These are phyloP conservation scores for Galemys pyrenaicus DNA, from an alignment of 2,113 vertebrate species.

Conservation along the genomic window DNA sequence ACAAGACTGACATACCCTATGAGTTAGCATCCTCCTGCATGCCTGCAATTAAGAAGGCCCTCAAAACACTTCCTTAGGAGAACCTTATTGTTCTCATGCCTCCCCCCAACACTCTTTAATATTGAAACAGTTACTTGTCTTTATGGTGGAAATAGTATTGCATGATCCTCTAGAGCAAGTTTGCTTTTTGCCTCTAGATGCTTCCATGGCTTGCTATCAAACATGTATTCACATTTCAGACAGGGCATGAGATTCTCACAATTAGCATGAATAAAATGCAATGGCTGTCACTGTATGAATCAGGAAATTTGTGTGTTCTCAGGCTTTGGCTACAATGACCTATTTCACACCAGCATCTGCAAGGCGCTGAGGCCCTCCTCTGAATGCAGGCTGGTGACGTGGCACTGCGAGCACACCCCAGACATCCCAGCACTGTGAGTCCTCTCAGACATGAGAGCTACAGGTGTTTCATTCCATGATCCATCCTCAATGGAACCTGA, in stretches of 20 bases:
- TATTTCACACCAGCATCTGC: slow-evolving; percentile 83
- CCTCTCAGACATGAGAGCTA: slow-evolving; percentile 54
- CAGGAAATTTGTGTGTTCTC: slow-evolving; percentile 66
- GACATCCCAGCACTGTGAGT: slow-evolving; percentile 30
- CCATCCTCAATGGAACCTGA: slow-evolving; percentile 56
- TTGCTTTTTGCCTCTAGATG: slow-evolving; percentile 51
- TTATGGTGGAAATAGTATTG: background rate
- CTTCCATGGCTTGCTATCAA: slow-evolving; percentile 46
- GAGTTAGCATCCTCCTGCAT: slow-evolving; percentile 81
- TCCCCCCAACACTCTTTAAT: background rate
- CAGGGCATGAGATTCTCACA: slow-evolving; percentile 71
- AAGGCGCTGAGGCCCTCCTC: slow-evolving; percentile 70
- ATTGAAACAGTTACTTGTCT: background rate
- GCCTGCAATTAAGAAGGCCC: slow-evolving; percentile 76
- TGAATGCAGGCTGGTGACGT: slow-evolving; percentile 74
- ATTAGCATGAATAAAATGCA: slow-evolving; percentile 80
- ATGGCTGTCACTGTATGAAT: slow-evolving; percentile 67
- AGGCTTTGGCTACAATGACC: slow-evolving; percentile 75
- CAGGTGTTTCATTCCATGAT: slow-evolving; percentile 61
- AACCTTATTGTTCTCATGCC: background rate
- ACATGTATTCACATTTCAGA: slow-evolving; percentile 62
- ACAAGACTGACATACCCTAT: slow-evolving; percentile 77
- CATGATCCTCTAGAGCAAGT: background rate
- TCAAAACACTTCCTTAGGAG: slow-evolving; percentile 41
- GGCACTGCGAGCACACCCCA: slow-evolving; percentile 47